Conservation (phyloP, 1,140 invertebrate genomes). For the Gryon sp. region DNA sequence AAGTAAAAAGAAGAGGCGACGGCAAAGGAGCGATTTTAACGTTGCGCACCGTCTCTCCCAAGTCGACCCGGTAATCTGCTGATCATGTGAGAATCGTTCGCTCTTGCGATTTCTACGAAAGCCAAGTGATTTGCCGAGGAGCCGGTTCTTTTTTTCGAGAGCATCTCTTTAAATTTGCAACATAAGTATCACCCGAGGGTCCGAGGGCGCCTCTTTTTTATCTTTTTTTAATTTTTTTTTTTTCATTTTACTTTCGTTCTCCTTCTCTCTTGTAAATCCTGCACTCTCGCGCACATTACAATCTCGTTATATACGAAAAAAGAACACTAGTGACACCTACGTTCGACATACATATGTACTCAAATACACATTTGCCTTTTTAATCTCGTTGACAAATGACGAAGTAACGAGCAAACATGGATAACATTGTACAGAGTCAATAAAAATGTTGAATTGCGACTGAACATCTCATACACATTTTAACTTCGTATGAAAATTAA, state of each 20-base stretch:
- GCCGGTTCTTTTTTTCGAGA: slow-evolving; percentile 65
- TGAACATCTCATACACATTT: neutral
- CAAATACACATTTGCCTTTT: slow-evolving; percentile 40
- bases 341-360: slow-evolving; percentile 28
- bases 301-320: slow-evolving; percentile 42
- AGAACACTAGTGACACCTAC: slow-evolving; percentile 38
- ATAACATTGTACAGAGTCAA: slow-evolving; percentile 36
- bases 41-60: slow-evolving; percentile 14
- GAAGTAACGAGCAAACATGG: slow-evolving; percentile 29
- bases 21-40: slow-evolving; percentile 20
- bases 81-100: slow-evolving; percentile 63
- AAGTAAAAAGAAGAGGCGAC: slow-evolving; percentile 12
- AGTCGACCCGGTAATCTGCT: slow-evolving; percentile 55
- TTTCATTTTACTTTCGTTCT: too few relatives aligned
- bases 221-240: too few relatives aligned
- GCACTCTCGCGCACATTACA: slow-evolving; percentile 49
- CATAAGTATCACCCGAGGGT: slow-evolving; percentile 49
- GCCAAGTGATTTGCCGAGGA: slow-evolving; percentile 47
- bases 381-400: slow-evolving; percentile 56
- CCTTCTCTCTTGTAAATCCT: slow-evolving; percentile 36
- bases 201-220: too few relatives aligned
- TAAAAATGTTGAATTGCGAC: slow-evolving; percentile 27
- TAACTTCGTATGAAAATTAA: slow-evolving; percentile 17
- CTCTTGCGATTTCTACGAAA: slow-evolving; percentile 60
- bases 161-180: slow-evolving; percentile 63